A percentile compares a stretch with the other conserved stretches of the same genome.
These are phyloP conservation scores for Metellina segmentata DNA, from an alignment of 2,888 invertebrate genomes.

Conservation along the genomic window DNA sequence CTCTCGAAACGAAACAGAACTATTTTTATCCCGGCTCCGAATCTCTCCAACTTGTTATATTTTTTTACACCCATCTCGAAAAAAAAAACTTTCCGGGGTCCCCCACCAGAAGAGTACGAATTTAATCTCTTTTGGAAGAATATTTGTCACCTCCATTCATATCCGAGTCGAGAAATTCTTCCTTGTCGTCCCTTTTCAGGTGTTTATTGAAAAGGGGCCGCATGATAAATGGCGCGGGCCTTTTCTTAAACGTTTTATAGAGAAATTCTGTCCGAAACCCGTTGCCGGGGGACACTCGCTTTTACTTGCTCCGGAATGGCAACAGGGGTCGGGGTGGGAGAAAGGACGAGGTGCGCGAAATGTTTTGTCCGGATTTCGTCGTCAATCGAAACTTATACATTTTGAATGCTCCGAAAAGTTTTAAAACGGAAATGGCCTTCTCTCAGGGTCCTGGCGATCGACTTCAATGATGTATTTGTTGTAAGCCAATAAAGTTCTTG, in stretches of 20 bases:
- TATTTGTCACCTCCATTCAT: slow-evolving; percentile 66
- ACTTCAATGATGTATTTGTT: slow-evolving; percentile 30
- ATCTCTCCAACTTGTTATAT: not conserved
- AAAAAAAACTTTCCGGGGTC: slow-evolving; percentile 9
- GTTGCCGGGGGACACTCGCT: slow-evolving; percentile 46
- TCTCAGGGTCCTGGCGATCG: not conserved
- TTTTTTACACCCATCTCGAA: not conserved
- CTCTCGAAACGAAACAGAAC: not conserved
- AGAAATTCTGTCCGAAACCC: slow-evolving; percentile 44
- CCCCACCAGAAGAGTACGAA: slow-evolving; percentile 44
- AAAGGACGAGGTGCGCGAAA: not conserved
- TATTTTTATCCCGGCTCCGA: not conserved
- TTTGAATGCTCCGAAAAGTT: slow-evolving; percentile 57
- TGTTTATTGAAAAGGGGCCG: slow-evolving; percentile 58
- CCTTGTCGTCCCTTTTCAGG: slow-evolving; percentile 51
- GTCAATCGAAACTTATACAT: slow-evolving; percentile 39
- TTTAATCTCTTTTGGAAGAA: slow-evolving; percentile 66
- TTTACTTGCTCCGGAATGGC: slow-evolving; percentile 49
- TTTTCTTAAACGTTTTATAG: slow-evolving; percentile 52
- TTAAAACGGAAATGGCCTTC: slow-evolving; percentile 40
- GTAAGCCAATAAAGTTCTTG: slow-evolving; percentile 5
- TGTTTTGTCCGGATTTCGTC: slow-evolving; percentile 60
- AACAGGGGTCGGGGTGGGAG: slow-evolving; percentile 11
- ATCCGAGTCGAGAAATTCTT: slow-evolving; percentile 41
- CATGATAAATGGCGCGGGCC: slow-evolving; percentile 52